Evolutionary conservation across 2,888 invertebrate species (phyloP), one percentile per base, ranked within the genome.

Genomic region (Emmelina monodactyla): DNA sequence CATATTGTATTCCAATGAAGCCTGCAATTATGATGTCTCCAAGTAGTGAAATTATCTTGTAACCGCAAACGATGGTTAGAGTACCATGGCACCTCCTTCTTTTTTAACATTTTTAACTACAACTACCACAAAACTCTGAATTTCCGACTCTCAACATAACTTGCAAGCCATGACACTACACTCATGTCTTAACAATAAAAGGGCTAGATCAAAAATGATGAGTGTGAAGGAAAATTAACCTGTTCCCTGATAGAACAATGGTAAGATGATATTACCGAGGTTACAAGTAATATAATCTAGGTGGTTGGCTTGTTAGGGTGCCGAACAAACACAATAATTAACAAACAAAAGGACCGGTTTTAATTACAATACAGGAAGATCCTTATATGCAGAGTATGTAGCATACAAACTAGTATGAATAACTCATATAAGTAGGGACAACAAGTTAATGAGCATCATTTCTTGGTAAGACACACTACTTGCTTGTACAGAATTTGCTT

Each of bases 21-120:
- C n/a, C 70, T 55, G 45, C 76, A 75, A 11, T 60, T 52, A 34
- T 64, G 54, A 32, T 67, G 59, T 31, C 69, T 57, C 67, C 72
- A 65, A 51, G 57, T 62, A 13, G 57, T 46, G 32, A 67, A 65
- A 48, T 69, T 73, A 45, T 78, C 73, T 38, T 71, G 72, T 25
- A 68, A 59, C 42, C 75, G 54, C 32, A 73, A 56, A 4, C 69
- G 55, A 47, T 68, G 72, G 51, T 71, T 72, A 1, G 69, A 60
- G 44, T 67, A 73, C 78, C 79, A 79, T 10, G 70, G 68, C 38
- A 56, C 59, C 51, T 78, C 78, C 44, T 71, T 76, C 47, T 73
- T 79, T 57, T 76, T 79, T 46, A 80, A 58, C 80, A 80, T 79
- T 39, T 53, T 58, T 50, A 22, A 32, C 37, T 11, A 25, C 25